Percentiles rank a stretch among this genome's conserved stretches.
Evolutionary conservation across 2,797 vertebrate species (phyloP).

Genomic region (Acipenser oxyrinchus): DNA sequence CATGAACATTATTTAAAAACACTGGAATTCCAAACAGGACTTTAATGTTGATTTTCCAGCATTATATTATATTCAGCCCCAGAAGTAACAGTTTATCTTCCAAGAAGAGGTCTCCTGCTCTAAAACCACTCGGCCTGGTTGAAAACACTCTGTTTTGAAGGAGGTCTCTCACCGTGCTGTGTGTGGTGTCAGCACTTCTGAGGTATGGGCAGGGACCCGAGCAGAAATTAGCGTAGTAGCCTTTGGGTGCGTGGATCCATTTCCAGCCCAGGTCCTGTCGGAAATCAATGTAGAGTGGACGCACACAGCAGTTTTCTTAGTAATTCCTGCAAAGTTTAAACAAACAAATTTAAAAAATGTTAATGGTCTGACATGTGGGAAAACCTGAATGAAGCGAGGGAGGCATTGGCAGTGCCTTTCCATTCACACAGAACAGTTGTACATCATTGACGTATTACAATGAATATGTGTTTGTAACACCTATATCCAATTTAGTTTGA

Average conservation of each 20-base stretch:
- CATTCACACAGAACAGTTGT: too few species aligned
- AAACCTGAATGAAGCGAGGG: constrained; percentile 13
- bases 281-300: constrained; percentile 92
- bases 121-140: too few species aligned
- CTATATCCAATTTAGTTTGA: too few species aligned
- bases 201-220: constrained; percentile 92
- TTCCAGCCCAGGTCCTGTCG: constrained; percentile 92
- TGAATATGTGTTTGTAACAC: background rate
- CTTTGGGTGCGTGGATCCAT: constrained; percentile 94
- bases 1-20: too few species aligned
- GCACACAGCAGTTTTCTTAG: constrained; percentile 95
- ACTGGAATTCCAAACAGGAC: too few species aligned
- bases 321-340: constrained; percentile 67
- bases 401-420: constrained; percentile 8
- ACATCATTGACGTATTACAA: too few species aligned
- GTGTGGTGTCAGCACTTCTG: constrained; percentile 85
- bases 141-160: too few species aligned
- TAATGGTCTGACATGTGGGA: background rate
- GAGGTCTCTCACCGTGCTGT: constrained; percentile 73
- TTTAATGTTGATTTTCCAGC: too few species aligned
- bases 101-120: too few species aligned
- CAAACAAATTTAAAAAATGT: background rate
- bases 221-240: constrained; percentile 96
- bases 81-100: too few species aligned
- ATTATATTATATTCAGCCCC: too few species aligned